A percentile compares a stretch with the other conserved stretches of the same genome.
Evolutionary conservation across 2,797 vertebrate genomes (phyloP).

Genomic region (Manis javanica): DNA sequence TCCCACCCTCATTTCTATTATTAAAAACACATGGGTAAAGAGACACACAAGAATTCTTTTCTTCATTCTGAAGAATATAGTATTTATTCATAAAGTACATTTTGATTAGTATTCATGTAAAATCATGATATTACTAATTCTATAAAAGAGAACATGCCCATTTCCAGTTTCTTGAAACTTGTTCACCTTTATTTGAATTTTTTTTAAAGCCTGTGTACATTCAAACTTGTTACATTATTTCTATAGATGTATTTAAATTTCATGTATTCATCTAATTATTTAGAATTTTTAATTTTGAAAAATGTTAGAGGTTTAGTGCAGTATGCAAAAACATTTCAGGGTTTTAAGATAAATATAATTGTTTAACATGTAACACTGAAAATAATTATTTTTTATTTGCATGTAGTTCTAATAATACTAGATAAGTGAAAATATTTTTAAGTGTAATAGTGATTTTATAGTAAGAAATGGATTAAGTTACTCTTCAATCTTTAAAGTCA

Average conservation of each 20-base stretch:
- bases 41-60: not conserved
- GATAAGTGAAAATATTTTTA: not conserved
- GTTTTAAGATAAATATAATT: not conserved
- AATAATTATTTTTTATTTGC: not conserved
- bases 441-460: not conserved
- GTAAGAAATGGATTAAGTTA: not conserved
- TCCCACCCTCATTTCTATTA: not conserved
- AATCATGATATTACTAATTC: not conserved
- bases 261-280: not conserved
- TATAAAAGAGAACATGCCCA: not conserved
- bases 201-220: not conserved
- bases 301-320: not conserved
- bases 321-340: not conserved
- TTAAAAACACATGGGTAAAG: not conserved
- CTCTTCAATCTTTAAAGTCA: conserved; percentile 11
- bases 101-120: not conserved
- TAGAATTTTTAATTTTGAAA: not conserved
- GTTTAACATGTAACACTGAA: not conserved
- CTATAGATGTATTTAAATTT: not conserved
- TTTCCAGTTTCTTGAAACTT: not conserved
- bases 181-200: not conserved
- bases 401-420: not conserved
- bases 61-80: not conserved
- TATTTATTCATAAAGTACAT: not conserved
- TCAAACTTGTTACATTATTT: not conserved